Conservation (phyloP, 2,888 invertebrate species). For the Drosophila neotestacea region DNA sequence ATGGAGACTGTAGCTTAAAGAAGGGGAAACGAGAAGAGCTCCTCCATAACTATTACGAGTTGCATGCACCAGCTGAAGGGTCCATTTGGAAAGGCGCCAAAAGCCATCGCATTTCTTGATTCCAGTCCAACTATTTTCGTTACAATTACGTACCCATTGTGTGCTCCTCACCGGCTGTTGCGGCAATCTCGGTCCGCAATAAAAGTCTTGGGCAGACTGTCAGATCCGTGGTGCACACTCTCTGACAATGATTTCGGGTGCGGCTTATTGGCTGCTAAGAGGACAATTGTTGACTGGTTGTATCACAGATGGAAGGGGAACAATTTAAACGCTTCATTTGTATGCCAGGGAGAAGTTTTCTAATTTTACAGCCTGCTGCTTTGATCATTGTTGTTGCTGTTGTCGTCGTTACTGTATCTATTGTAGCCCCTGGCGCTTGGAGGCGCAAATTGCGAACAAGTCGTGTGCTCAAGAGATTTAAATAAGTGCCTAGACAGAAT, state of each 20-base stretch:
- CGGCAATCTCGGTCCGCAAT: slow-evolving; percentile 42
- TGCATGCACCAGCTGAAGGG: slow-evolving; percentile 27
- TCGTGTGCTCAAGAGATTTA: slow-evolving; percentile 29
- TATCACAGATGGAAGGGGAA: slow-evolving; percentile 4
- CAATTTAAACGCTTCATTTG: slow-evolving; percentile 62
- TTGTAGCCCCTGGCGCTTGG: slow-evolving; percentile 14
- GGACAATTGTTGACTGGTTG: slow-evolving; percentile 43
- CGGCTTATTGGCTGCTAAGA: slow-evolving; percentile 62
- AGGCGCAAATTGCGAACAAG: slow-evolving; percentile 20
- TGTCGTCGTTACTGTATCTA: slow-evolving; percentile 5
- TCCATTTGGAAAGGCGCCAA: slow-evolving; percentile 53
- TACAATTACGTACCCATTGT: slow-evolving; percentile 52
- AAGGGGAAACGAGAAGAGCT: slow-evolving; percentile 3
- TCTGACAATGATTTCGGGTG: slow-evolving; percentile 42
- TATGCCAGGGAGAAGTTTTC: slow-evolving; percentile 51
- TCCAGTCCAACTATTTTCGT: slow-evolving; percentile 46
- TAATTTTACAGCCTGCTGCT: slow-evolving; percentile 42
- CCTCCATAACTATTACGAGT: slow-evolving; percentile 25
- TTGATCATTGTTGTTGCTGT: slow-evolving; percentile 16
- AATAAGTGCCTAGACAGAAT: slow-evolving; percentile 15
- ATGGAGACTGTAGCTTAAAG: slow-evolving; percentile 25
- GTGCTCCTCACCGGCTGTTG: slow-evolving; percentile 43
- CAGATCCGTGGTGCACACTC: slow-evolving; percentile 30
- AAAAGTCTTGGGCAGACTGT: slow-evolving; percentile 42
- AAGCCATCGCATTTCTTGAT: slow-evolving; percentile 29